Evolutionary conservation across 1,140 invertebrate genomes (phyloP), one percentile per base, ranked within the genome.

Genomic region (Nasonia vitripennis): DNA sequence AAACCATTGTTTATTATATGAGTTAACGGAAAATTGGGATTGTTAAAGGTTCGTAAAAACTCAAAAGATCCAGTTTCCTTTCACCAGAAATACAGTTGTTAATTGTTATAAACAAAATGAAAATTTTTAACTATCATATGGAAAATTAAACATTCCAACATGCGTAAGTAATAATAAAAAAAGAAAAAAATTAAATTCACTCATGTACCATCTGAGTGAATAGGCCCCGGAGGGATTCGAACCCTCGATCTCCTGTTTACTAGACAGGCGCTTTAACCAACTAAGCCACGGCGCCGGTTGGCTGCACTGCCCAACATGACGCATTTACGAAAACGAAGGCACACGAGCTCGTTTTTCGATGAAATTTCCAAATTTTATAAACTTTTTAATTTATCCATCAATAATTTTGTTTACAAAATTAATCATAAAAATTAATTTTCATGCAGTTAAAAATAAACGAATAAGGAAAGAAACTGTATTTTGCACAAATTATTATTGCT

Each of bases 181-280:
- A 71, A 71, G 31, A 67, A 55, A 87, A 87, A 77, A 88, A 86
- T 86, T 81, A 87, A 84, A 78, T 71, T 85, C 11, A 71, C 34
- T 14, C 45, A 2, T 17, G n/a, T 48, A 41, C 20, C 31, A 20
- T 23, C 70, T 1, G 41, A 87, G 55, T 71, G 27, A 9, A 14
- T 62, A 94, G 93, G 93, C 93, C 91, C 93, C 93, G 93, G 92
- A 90, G 93, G 92, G 93, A 94, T 94, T 94, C 93, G 94, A 94
- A 94, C 94, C 92, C 94, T 89, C 92, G 94, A 94, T 94, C 93
- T 94, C 93, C 94, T 94, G 94, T 94, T 94, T 94, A 94, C 94
- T 94, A 94, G 94, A 94, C 94, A 94, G 94, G 93, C 93, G 93
- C 94, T 94, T 94, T 94, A 94, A 94, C 94, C 93, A 94, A 94